phyloP scores from a whole-genome alignment of 2,113 vertebrate genomes.

The Sylvilagus bachmani region DNA sequence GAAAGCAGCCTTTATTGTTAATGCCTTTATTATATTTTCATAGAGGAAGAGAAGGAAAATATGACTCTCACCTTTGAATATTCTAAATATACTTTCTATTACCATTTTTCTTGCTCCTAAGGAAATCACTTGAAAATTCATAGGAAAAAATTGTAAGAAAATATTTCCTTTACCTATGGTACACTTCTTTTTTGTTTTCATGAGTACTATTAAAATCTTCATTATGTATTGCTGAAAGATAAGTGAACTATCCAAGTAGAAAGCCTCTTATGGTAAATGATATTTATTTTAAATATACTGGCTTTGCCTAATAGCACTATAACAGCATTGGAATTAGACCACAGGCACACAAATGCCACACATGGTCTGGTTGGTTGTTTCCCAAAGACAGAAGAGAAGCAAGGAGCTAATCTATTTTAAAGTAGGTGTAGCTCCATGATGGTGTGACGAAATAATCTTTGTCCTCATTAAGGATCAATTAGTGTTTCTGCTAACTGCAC shows the following conservation, averaged over 20 bases:
- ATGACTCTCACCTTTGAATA: background rate
- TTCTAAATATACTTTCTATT: constrained; percentile 17
- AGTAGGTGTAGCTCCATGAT: constrained; percentile 83
- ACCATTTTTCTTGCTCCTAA: constrained; percentile 50
- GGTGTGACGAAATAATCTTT: constrained; percentile 83
- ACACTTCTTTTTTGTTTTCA: background rate
- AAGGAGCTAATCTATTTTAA: constrained; percentile 86
- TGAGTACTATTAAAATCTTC: constrained; percentile 26
- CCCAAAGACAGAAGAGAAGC: constrained; percentile 74
- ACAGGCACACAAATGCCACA: constrained; percentile 81
- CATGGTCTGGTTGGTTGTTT: constrained; percentile 83
- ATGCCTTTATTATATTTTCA: constrained; percentile 57
- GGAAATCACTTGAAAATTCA: constrained; percentile 41
- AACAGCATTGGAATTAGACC: constrained; percentile 89
- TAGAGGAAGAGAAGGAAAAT: constrained; percentile 6
- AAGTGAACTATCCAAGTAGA: constrained; percentile 75
- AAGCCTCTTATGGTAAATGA: constrained; percentile 79
- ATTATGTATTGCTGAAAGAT: constrained; percentile 55
- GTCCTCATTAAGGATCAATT: constrained; percentile 87
- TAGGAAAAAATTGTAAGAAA: background rate
- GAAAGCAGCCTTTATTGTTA: constrained; percentile 63
- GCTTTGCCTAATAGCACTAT: constrained; percentile 84
- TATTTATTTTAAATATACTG: constrained; percentile 87
- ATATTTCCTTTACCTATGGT: background rate
- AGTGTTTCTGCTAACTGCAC: constrained; percentile 80